Base-by-base conservation (phyloP, 2,888 invertebrate genomes). In the Orthosia gracilis region DNA sequence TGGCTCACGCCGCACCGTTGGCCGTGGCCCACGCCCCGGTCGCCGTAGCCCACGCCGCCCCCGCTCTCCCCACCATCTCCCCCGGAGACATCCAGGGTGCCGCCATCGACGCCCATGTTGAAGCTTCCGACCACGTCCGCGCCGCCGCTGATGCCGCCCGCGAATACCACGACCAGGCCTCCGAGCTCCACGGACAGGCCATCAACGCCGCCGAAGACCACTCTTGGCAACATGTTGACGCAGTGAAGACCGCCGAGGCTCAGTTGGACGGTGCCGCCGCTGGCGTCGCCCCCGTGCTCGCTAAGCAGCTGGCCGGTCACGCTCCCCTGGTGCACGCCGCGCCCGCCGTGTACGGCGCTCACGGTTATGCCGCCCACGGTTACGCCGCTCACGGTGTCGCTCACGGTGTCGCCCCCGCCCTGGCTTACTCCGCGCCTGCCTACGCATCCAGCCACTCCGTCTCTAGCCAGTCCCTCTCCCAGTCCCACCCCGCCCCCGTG, bases 201-300 rank as follows among this genome's bases (percentile, higher is more conserved):
- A 88, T 95, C 89, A 96, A 96, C 93, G 95, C 96, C 85, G 96
- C 96, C 71, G 95, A 94, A 80, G 95, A 95, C 89, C 94, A 96
- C 92, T 94, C 95, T 26, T 96, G 96, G 95, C 95, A 95, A 84
- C 94, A 94, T 55, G 92, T 96, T 54, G 96, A 96, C 82, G 95
- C 96, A 80, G 96, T 91, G 73, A 94, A 95, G 91, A 96, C 96
- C 90, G 93, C 89, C 2, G 92, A 95, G 86, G 96, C 96, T 84
- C 94, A 94, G 84, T 82, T 95, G 67, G 96, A 96, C 89, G 96
- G 96, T 73, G 95, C 95, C 85, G 95, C 96, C 88, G 96, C 96
- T 54, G 96, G 95, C 71, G 95, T 91, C 47, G 96, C 96, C 69
- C 96, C 96, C 85, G 89, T 94, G 55, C 90, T 96, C 69, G 96